These are phyloP conservation scores for Perognathus longimembris DNA, from an alignment of 2,113 vertebrate genomes.

Conservation along the genomic window DNA sequence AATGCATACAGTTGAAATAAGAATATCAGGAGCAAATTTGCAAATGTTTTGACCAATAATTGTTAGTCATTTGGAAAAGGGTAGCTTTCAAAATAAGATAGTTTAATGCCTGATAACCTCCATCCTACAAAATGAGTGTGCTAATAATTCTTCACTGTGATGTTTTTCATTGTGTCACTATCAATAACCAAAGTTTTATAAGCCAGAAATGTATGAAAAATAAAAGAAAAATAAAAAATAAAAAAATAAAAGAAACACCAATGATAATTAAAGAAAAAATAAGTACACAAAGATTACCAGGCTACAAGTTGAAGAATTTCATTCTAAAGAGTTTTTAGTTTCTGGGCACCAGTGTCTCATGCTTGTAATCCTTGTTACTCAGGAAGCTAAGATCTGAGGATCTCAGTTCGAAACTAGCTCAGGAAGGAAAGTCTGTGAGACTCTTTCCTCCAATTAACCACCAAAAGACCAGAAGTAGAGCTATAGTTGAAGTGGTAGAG, in stretches of 20 bases:
- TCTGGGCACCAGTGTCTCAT: too few species aligned
- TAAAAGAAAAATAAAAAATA: not conserved
- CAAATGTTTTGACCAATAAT: slow-evolving; percentile 32
- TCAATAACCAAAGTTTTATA: not conserved
- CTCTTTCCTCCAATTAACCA: too few species aligned
- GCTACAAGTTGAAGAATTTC: not conserved
- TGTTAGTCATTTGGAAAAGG: not conserved
- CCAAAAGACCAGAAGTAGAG: too few species aligned
- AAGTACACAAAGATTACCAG: not conserved
- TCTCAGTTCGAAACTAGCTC: too few species aligned
- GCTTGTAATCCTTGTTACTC: too few species aligned
- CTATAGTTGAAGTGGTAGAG: too few species aligned
- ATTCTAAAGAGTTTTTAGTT: not conserved
- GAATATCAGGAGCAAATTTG: not conserved
- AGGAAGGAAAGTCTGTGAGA: too few species aligned
- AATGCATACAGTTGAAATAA: not conserved
- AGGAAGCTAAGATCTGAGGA: too few species aligned
- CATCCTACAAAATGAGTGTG: not conserved
- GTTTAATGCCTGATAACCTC: not conserved
- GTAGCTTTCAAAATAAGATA: slow-evolving; percentile 35
- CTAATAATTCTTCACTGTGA: not conserved
- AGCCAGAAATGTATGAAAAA: not conserved
- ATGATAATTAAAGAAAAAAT: not conserved
- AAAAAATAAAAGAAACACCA: not conserved
- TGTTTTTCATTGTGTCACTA: not conserved